Evolutionary conservation across 2,797 vertebrate genomes (phyloP).

Genomic region (Scolopax rusticola): DNA sequence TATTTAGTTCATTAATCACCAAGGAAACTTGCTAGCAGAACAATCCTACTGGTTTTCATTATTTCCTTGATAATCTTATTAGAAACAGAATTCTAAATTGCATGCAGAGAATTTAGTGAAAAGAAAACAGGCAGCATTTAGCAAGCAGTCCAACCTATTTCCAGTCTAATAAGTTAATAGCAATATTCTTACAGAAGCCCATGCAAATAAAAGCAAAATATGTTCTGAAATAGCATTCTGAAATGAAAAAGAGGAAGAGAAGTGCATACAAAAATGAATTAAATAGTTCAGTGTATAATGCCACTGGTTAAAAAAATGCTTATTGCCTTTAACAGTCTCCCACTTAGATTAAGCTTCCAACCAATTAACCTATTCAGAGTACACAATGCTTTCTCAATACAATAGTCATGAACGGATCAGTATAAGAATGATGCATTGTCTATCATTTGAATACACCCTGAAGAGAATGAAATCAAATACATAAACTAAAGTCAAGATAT

Average conservation of each 20-base stretch:
- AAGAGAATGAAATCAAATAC: neutral
- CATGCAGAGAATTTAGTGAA: neutral
- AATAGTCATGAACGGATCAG: neutral
- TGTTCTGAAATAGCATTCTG: slow-evolving; percentile 7
- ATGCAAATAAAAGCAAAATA: slow-evolving; percentile 48
- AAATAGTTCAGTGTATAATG: slow-evolving; percentile 36
- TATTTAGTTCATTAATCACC: slow-evolving; percentile 56
- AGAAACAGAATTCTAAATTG: slow-evolving; percentile 32
- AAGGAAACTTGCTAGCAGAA: slow-evolving; percentile 30
- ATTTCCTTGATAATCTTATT: slow-evolving; percentile 58
- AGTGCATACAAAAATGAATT: neutral
- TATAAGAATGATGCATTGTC: neutral
- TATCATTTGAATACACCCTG: neutral
- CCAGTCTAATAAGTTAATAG: slow-evolving; percentile 48
- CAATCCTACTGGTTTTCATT: neutral
- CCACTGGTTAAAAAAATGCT: neutral
- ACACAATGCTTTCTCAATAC: slow-evolving; percentile 17
- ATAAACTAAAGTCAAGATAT: neutral
- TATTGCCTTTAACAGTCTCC: slow-evolving; percentile 41
- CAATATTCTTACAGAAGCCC: slow-evolving; percentile 18
- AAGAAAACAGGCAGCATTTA: slow-evolving; percentile 36
- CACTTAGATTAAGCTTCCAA: slow-evolving; percentile 45
- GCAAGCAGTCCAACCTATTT: slow-evolving; percentile 7
- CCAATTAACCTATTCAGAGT: slow-evolving; percentile 33
- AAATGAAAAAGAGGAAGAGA: slow-evolving; percentile 54